Evolutionary conservation across 2,888 invertebrate species (phyloP), one percentile per base, ranked within the genome.

Genomic region (Platycnemis pennipes): DNA sequence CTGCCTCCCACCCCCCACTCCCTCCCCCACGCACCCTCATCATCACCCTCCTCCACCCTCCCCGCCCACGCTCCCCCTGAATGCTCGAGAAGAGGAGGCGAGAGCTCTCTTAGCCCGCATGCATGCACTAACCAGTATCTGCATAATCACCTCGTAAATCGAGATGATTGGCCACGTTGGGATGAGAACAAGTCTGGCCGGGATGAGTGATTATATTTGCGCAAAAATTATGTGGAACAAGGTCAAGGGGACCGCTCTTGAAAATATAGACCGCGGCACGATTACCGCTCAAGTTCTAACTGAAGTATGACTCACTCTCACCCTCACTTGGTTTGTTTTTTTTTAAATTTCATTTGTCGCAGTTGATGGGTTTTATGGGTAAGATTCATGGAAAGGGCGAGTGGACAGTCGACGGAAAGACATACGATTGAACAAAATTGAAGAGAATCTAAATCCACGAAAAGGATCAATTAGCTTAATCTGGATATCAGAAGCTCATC

Each of bases 121-220:
- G 37, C 77, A 77, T 89, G 89, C n/a, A 63, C 42, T 56, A 69
- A 91, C 91, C 91, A 91, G 91, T 91, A 91, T 91, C 91, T 91
- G 91, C 91, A 91, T 91, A 91, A 91, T 91, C 91, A 69, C 91
- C 91, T 91, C 91, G 91, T 91, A 91, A 91, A 91, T 91, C 91
- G 91, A 44, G 91, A 91, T 91, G 91, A 91, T 91, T 91, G 91
- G 91, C 91, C 63, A 91, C 91, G 56, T 56, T 26, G 77, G 77
- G 89, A 89, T 56, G 56, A 42, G 91, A 63, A 69, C 44, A 69
- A 69, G 63, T 91, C 56, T 37, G 91, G 91, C 44, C 91, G 91
- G 63, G 91, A 91, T 91, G 91, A 91, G 63, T 91, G 91, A 91
- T 91, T 91, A 91, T 63, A 91, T 91, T 91, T 91, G 91, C 91